A percentile compares a stretch with the other conserved stretches of the same genome.
These are phyloP conservation scores for Acomys russatus DNA, from an alignment of 2,797 vertebrate genomes.

Conservation along the genomic window DNA sequence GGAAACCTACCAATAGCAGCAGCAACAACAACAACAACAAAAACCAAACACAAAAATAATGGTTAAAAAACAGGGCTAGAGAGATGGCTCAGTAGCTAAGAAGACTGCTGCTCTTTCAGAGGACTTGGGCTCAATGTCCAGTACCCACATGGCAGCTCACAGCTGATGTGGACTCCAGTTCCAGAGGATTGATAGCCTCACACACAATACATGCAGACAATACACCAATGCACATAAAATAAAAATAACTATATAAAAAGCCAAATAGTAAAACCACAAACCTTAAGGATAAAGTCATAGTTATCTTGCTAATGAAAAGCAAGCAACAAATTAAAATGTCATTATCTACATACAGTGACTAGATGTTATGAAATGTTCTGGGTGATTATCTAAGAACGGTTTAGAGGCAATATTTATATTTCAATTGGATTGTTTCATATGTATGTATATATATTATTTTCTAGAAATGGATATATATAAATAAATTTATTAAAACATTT, in stretches of 20 bases:
- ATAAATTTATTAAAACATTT: neutral
- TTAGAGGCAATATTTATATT: neutral
- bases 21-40: neutral
- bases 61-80: neutral
- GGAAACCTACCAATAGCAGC: neutral
- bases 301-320: neutral
- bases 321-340: slow-evolving; percentile 4
- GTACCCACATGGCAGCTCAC: neutral
- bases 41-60: neutral
- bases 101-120: neutral
- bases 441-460: neutral
- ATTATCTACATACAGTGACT: neutral
- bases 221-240: neutral
- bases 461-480: neutral
- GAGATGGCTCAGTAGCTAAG: neutral
- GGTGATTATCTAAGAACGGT: neutral
- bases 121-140: neutral
- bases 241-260: neutral
- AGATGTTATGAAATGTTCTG: too few relatives aligned
- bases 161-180: neutral
- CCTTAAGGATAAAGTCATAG: neutral
- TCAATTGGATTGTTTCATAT: neutral
- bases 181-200: neutral
- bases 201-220: neutral
- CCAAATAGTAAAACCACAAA: neutral